Evolutionary conservation across 2,888 invertebrate species (phyloP), one percentile per base, ranked within the genome.

Genomic region (Leptinotarsa peninsularis): DNA sequence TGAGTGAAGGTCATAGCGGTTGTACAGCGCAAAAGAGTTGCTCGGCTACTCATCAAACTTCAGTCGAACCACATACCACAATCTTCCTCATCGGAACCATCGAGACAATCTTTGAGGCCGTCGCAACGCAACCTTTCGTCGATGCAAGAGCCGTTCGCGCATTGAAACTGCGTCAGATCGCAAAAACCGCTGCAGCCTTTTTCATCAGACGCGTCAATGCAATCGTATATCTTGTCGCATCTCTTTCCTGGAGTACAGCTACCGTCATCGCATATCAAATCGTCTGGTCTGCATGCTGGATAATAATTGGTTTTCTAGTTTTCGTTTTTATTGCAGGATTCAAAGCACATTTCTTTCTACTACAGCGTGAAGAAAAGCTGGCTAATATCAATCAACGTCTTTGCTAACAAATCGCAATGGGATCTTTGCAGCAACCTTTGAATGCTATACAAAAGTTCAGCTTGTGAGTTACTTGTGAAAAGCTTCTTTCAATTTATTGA

Each of bases 181-280:
- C 84, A 84, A 21, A 75, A 75, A 52, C 75, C 77, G 13, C 76
- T 71, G 73, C 83, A 95, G 81, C 93, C 93, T 72, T 91, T 85
- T 89, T 96, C 96, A 87, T 96, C 95, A 60, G 93, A 92, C 43
- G 91, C 91, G 84, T 95, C 95, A 1, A 88, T 87, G 86, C 98
- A 98, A 87, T 98, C 98, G 72, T 91, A 91, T 80, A 89, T 88
- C 82, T 90, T 88, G 86, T 93, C 90, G 76, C 86, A 86, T 71
- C 77, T 75, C 70, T 78, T 78, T 21, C 84, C 85, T 13, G 60
- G 50, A 23, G 90, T 87, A 84, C 91, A 91, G 77, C 81, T 84
- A 75, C 91, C 91, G 84, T 89, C 88, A 56, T 83, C 85, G 85
- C 92, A 92, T 71, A 87, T 87, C 85, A 91, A 90, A 85, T 92